Percentiles rank a stretch among this genome's conserved stretches.
Evolutionary conservation across 2,888 invertebrate species (phyloP).

Genomic region (Cactoblastis cactorum): DNA sequence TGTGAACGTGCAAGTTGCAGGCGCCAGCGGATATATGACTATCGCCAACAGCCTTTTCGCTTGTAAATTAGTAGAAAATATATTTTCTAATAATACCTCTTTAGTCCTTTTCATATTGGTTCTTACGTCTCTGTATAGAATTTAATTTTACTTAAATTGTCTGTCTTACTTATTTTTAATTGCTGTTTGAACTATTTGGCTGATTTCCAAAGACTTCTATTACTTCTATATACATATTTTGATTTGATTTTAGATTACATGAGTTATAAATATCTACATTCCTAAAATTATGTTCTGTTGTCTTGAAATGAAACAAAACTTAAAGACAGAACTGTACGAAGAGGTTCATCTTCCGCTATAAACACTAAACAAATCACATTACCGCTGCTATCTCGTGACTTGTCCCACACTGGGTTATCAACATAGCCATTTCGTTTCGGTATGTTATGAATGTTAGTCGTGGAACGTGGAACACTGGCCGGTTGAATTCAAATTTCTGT

Average conservation of each 20-base stretch:
- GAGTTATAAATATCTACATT: no score
- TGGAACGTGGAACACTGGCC: neutral
- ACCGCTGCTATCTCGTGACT: constrained; percentile 5
- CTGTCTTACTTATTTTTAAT: no score
- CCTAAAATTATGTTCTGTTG: no score
- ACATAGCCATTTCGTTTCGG: constrained; percentile 7
- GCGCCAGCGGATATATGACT: constrained; percentile 24
- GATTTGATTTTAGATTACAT: no score
- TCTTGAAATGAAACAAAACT: no score
- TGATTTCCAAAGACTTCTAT: no score
- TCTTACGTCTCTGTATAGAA: no score
- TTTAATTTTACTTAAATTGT: no score
- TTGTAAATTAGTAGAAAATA: neutral
- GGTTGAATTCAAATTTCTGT: neutral
- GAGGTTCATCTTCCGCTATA: neutral
- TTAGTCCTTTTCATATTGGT: neutral
- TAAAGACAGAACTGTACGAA: no score
- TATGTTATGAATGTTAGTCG: constrained; percentile 12
- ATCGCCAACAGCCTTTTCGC: no score
- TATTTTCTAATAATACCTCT: neutral
- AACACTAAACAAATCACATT: neutral
- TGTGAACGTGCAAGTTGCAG: constrained; percentile 30
- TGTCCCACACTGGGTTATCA: neutral
- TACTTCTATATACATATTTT: no score
- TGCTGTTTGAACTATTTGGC: no score